A percentile compares a stretch with the other conserved stretches of the same genome.
phyloP scores from a whole-genome alignment of 2,113 vertebrate genomes.

The Clarias magur region DNA sequence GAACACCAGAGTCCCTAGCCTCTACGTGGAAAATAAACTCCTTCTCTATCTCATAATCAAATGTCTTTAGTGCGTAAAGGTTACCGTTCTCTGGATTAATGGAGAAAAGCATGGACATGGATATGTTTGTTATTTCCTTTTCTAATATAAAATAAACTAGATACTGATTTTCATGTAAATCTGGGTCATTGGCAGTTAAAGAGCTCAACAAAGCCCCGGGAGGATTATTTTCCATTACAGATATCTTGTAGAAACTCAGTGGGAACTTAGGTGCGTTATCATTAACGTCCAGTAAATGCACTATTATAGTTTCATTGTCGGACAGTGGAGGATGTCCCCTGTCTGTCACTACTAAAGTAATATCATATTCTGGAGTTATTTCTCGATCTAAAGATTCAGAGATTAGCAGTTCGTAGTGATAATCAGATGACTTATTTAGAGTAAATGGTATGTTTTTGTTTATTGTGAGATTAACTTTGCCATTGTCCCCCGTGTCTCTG shows the following conservation, averaged over 20 bases:
- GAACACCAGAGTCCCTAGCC: slow-evolving; percentile 59
- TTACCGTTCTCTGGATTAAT: slow-evolving; percentile 65
- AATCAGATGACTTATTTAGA: slow-evolving; percentile 51
- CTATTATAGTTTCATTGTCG: slow-evolving; percentile 54
- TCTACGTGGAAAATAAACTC: slow-evolving; percentile 58
- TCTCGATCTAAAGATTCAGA: slow-evolving; percentile 59
- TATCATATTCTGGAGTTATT: slow-evolving; percentile 57
- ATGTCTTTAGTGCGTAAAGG: slow-evolving; percentile 59
- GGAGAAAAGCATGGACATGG: slow-evolving; percentile 68
- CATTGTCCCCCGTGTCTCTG: slow-evolving; percentile 68
- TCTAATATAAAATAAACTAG: slow-evolving; percentile 78
- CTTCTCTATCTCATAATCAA: slow-evolving; percentile 60
- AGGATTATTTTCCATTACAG: slow-evolving; percentile 49
- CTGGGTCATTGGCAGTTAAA: slow-evolving; percentile 64
- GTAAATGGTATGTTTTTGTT: slow-evolving; percentile 52
- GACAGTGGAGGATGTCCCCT: slow-evolving; percentile 54
- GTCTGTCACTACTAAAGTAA: slow-evolving; percentile 59
- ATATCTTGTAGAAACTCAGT: slow-evolving; percentile 45
- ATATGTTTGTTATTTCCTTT: slow-evolving; percentile 58
- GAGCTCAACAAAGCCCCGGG: slow-evolving; percentile 53
- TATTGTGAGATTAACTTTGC: slow-evolving; percentile 62
- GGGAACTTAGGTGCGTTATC: slow-evolving; percentile 53
- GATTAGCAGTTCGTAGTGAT: slow-evolving; percentile 56
- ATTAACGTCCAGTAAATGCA: slow-evolving; percentile 50
- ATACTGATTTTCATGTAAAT: slow-evolving; percentile 72